These are phyloP conservation scores for Operophtera brumata DNA, from an alignment of 2,888 invertebrate genomes.

Conservation along the genomic window DNA sequence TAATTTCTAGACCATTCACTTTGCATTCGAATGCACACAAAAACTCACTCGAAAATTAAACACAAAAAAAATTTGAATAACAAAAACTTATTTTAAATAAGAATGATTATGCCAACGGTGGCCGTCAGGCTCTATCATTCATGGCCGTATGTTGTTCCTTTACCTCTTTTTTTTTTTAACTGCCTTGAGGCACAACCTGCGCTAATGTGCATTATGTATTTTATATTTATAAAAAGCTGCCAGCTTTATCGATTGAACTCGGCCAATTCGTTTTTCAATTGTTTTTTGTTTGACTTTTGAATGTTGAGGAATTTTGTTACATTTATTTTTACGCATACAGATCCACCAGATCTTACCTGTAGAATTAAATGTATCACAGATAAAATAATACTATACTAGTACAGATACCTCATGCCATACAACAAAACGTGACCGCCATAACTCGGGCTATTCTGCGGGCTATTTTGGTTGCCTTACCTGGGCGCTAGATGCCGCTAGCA, in stretches of 20 bases:
- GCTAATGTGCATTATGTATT: constrained; percentile 35
- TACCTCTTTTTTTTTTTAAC: constrained; percentile 26
- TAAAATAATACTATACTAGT: no score
- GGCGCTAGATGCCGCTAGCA: no score
- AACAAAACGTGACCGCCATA: no score
- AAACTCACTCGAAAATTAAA: constrained; percentile 1
- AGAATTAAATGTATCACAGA: no score
- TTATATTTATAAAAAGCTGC: constrained; percentile 32
- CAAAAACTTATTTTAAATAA: constrained; percentile 12
- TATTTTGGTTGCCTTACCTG: no score
- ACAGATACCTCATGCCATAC: no score
- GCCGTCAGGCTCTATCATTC: constrained; percentile 47
- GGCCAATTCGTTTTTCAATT: constrained; percentile 35
- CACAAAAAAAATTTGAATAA: constrained; percentile 13
- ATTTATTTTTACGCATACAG: not conserved
- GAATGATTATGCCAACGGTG: constrained; percentile 36
- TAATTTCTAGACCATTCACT: constrained; percentile 1
- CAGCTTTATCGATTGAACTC: constrained; percentile 34
- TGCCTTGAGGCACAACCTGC: constrained; percentile 29
- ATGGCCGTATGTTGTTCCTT: constrained; percentile 29
- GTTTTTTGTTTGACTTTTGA: constrained; percentile 25
- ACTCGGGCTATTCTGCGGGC: no score
- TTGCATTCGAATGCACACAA: constrained; percentile 2
- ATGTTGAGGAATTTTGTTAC: constrained; percentile 9
- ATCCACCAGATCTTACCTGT: no score